phyloP scores from a whole-genome alignment of 2,797 vertebrate species.

The Moxostoma hubbsi region DNA sequence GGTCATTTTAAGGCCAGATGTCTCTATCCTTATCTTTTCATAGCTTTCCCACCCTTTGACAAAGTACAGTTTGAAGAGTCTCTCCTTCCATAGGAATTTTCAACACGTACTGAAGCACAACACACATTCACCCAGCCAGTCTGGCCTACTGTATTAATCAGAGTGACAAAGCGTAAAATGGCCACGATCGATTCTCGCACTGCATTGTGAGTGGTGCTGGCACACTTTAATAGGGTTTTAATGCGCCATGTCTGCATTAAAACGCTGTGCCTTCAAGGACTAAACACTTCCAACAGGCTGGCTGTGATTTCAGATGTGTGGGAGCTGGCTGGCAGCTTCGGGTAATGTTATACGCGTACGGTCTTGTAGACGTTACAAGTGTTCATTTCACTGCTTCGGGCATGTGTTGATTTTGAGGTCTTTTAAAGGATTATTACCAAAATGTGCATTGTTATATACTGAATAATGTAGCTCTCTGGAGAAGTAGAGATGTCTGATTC shows the following conservation, averaged over 20 bases:
- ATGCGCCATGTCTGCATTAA: constrained; percentile 49
- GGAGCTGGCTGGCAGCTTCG: constrained; percentile 2
- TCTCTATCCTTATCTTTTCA: neutral
- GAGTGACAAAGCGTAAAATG: constrained; percentile 34
- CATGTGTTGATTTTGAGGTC: neutral
- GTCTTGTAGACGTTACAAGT: neutral
- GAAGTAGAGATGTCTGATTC: no score
- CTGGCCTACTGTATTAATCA: constrained; percentile 44
- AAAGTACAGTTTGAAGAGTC: neutral
- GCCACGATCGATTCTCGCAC: constrained; percentile 26
- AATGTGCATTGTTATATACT: no score
- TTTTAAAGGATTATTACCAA: neutral
- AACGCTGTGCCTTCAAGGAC: constrained; percentile 25
- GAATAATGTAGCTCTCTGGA: no score
- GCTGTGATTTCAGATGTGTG: constrained; percentile 4
- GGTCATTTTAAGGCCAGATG: constrained; percentile 40
- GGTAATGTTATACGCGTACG: constrained; percentile 28
- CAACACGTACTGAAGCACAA: neutral
- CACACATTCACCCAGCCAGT: neutral
- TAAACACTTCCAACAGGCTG: constrained; percentile 36
- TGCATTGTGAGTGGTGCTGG: constrained; percentile 19
- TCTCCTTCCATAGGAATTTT: neutral
- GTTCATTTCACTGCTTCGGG: neutral
- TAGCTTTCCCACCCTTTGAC: neutral
- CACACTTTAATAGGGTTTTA: constrained; percentile 53